These are phyloP conservation scores for Eriocheir sinensis DNA, from an alignment of 1,140 invertebrate species.

Conservation along the genomic window DNA sequence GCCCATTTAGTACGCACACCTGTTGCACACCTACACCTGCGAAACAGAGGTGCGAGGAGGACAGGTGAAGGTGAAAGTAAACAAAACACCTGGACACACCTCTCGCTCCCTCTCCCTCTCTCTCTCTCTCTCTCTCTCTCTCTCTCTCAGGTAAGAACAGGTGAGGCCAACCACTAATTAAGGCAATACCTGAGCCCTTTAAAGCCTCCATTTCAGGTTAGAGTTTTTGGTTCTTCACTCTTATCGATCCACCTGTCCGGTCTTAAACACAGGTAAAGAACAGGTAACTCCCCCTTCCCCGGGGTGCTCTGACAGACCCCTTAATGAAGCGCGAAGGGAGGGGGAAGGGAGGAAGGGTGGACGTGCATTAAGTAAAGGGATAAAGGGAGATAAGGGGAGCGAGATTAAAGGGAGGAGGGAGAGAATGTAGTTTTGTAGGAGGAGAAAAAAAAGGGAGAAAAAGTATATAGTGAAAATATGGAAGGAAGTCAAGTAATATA, in stretches of 20 bases:
- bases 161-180: background rate
- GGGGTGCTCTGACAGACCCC: background rate
- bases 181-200: background rate
- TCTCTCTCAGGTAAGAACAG: background rate
- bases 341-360: background rate
- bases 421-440: no score
- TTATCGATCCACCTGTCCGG: background rate
- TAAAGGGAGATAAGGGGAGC: no score
- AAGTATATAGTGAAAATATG: no score
- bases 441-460: no score
- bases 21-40: no score
- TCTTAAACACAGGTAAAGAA: background rate
- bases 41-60: no score
- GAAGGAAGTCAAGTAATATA: no score
- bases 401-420: no score
- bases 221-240: background rate
- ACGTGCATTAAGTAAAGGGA: no score
- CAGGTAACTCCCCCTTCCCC: background rate
- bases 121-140: constrained; percentile 27
- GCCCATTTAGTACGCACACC: no score
- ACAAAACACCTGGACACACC: background rate
- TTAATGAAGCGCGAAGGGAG: background rate
- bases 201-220: background rate
- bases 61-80: background rate
- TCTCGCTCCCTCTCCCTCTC: background rate